phyloP scores from a whole-genome alignment of 1,140 invertebrate species.

The Brachionus sp. region DNA sequence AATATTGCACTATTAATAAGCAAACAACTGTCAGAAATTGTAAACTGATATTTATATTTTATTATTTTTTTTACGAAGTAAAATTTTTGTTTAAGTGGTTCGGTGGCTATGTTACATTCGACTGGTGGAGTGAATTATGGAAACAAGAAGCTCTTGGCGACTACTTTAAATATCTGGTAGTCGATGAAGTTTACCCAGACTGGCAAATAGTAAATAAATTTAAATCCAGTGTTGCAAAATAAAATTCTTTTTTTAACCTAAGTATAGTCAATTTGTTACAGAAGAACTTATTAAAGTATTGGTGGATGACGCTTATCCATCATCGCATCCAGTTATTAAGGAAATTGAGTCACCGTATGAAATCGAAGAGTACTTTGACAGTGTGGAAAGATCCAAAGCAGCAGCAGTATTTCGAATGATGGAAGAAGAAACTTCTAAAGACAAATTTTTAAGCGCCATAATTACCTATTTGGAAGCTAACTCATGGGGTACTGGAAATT shows the following conservation, averaged over 20 bases:
- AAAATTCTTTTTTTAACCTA: background rate
- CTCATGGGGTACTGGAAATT: background rate
- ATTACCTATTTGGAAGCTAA: constrained; percentile 30
- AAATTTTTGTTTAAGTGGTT: constrained; percentile 27
- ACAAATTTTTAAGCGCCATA: background rate
- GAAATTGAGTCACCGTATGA: background rate
- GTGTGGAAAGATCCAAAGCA: constrained; percentile 32
- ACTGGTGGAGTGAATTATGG: constrained; percentile 45
- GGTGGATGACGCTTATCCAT: constrained; percentile 13
- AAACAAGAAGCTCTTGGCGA: constrained; percentile 36
- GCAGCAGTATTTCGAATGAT: constrained; percentile 39
- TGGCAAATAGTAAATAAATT: constrained; percentile 32
- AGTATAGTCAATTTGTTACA: constrained; percentile 31
- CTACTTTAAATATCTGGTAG: constrained; percentile 21
- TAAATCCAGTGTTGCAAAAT: background rate
- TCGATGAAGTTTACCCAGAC: background rate
- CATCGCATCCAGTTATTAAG: constrained; percentile 38
- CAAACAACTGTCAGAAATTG: constrained; percentile 39
- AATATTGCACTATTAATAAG: constrained; percentile 33
- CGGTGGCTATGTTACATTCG: constrained; percentile 24
- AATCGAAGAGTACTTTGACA: constrained; percentile 44
- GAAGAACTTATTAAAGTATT: constrained; percentile 2
- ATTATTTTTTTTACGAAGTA: background rate
- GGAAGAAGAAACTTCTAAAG: constrained; percentile 10
- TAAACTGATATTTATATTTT: background rate